phyloP scores from a whole-genome alignment of 53 echinoderm and acorn worm species.

The Echinometra lucunter region DNA sequence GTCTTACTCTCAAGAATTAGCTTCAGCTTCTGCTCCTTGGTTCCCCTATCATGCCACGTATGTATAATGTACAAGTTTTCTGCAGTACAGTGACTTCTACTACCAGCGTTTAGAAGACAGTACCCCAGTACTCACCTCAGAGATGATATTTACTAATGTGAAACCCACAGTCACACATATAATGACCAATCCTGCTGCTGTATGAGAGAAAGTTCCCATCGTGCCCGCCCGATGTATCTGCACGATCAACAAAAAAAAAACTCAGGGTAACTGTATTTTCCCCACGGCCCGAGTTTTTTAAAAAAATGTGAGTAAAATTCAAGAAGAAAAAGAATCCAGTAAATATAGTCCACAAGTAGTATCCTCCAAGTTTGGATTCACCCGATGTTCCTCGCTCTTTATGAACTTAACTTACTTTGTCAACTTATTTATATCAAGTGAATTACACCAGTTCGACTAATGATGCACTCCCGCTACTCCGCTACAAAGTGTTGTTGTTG shows the following conservation, averaged over 20 bases:
- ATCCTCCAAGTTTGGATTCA: neutral
- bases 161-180: constrained; percentile 8
- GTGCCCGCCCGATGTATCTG: neutral
- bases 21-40: too few relatives aligned
- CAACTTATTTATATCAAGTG: neutral
- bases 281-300: too few relatives aligned
- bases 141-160: neutral
- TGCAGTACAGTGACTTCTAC: too few relatives aligned
- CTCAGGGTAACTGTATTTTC: neutral
- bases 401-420: neutral
- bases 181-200: neutral
- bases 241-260: constrained; percentile 25
- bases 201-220: neutral
- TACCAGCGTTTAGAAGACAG: too few relatives aligned
- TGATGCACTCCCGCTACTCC: neutral
- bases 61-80: too few relatives aligned
- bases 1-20: too few relatives aligned
- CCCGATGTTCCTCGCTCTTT: neutral
- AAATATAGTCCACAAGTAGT: neutral
- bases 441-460: neutral
- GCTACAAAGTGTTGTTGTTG: neutral
- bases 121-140: neutral
- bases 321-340: neutral
- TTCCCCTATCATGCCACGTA: too few relatives aligned
- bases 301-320: neutral